These are phyloP conservation scores for Lepus europaeus DNA, from an alignment of 2,113 vertebrate genomes.

Conservation along the genomic window DNA sequence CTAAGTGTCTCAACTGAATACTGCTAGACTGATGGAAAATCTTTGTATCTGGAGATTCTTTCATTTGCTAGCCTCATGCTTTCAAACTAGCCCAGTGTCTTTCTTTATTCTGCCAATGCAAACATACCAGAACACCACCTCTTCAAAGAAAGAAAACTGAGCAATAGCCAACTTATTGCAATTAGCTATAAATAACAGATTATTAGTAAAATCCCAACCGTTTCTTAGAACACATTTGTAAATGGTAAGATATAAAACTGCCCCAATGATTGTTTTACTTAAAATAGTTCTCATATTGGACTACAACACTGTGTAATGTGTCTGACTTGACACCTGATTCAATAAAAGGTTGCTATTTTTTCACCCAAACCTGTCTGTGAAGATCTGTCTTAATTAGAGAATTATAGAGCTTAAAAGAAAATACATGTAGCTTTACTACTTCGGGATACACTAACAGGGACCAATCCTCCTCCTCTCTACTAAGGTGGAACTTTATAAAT, in stretches of 20 bases:
- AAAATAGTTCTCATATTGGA: constrained; percentile 49
- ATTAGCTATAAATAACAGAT: constrained; percentile 18
- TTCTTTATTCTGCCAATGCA: constrained; percentile 42
- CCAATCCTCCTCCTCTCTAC: background rate
- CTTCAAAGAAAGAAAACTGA: constrained; percentile 60
- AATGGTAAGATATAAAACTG: constrained; percentile 49
- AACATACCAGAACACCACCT: constrained; percentile 44
- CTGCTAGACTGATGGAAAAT: background rate
- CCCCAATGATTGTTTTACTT: constrained; percentile 58
- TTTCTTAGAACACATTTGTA: constrained; percentile 58
- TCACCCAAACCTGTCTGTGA: constrained; percentile 19
- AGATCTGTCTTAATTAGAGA: constrained; percentile 57
- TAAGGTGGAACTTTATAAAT: constrained; percentile 49
- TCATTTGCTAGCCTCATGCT: constrained; percentile 48
- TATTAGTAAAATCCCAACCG: constrained; percentile 54
- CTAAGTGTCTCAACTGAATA: constrained; percentile 1
- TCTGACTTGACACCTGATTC: constrained; percentile 48
- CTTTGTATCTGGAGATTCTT: constrained; percentile 33
- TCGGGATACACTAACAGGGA: background rate
- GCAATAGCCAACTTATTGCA: constrained; percentile 47
- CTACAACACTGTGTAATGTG: constrained; percentile 22
- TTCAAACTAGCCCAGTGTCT: constrained; percentile 25
- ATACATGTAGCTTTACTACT: constrained; percentile 55
- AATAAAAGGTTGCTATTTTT: constrained; percentile 52
- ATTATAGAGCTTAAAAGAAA: constrained; percentile 44